Evolutionary conservation across 2,888 invertebrate genomes (phyloP), one percentile per base, ranked within the genome.

Genomic region (Apamea epomidion): DNA sequence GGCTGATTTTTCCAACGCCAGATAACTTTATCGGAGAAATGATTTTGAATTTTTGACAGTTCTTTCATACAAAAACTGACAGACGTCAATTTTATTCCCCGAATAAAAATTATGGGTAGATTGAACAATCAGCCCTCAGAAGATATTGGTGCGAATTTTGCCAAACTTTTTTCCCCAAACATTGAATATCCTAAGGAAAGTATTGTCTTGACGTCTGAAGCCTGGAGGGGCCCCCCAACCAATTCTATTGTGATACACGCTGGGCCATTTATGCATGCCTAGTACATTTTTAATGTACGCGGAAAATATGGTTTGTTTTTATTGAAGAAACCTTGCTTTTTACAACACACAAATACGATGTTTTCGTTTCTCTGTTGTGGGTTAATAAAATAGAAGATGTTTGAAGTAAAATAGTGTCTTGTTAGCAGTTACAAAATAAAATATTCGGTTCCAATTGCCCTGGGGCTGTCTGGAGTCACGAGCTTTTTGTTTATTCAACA

Each of bases 401-500:
- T 37, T 37, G 8, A 18, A 21, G 48, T 58, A 65, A 75, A 75
- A 51, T 16, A 16, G 37, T 48, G 37, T 32, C 83, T 83, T 48
- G 48, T 77, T 48, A 42, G 60, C 16, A 51, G 4, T 16, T 10
- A 74, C 6, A 82, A 58, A 48, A 54, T 18, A 25, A 82, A 75
- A 65, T 48, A 65, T 58, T 65, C 3, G 8, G 2, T 83, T 37
- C 5, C 29, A 74, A 80, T 64, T 64, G 74, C 64, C 64, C 18
- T 45, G 54, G 82, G 37, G 58, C 29, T 18, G 54, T 58, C 64
- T 82, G 8, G 51, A 74, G n/a, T 45, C 54, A 45, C n/a, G 3
- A 51, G 51, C 42, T 45, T 82, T 74, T 54, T n/a, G 16, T 74
- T 67, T n/a, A 76, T 48, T 76, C 58, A 51, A 81, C 14, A 74